Conservation (phyloP, 2,797 vertebrate species). For the Sylvilagus floridanus region DNA sequence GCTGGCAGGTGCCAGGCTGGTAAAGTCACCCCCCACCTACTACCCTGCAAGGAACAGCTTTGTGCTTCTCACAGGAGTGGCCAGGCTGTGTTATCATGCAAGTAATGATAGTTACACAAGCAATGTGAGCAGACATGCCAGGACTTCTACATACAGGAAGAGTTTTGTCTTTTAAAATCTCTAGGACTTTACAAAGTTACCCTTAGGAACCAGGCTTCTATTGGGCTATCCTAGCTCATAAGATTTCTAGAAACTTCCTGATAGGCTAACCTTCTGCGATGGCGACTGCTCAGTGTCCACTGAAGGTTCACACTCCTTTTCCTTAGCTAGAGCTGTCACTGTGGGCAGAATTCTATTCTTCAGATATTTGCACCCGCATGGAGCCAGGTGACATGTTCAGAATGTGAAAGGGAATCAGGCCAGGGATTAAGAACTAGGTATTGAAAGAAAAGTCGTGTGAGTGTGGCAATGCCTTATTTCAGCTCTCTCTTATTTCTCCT, state of each 20-base stretch:
- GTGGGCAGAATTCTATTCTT: not conserved
- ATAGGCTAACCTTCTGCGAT: not conserved
- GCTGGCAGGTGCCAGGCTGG: not conserved
- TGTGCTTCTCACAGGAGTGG: not conserved
- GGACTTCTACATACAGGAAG: not conserved
- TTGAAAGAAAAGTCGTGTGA: not conserved
- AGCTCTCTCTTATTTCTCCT: not conserved
- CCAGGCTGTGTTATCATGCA: not conserved
- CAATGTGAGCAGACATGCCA: conserved; percentile 27
- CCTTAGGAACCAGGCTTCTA: not conserved
- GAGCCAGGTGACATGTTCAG: not conserved
- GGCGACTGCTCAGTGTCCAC: not conserved
- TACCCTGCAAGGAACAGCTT: not conserved
- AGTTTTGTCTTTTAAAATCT: not conserved
- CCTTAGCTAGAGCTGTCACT: not conserved
- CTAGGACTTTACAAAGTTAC: not conserved
- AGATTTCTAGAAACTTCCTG: conserved; percentile 38
- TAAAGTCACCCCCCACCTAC: not conserved
- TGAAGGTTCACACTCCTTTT: not conserved
- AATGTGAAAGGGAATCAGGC: not conserved
- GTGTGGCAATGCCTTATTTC: not conserved
- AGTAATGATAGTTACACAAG: conserved; percentile 21
- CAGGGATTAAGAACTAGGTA: not conserved
- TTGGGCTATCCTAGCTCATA: not conserved
- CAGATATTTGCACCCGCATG: not conserved